phyloP scores from a whole-genome alignment of 2,113 vertebrate genomes.

The Platycercus adscitus region DNA sequence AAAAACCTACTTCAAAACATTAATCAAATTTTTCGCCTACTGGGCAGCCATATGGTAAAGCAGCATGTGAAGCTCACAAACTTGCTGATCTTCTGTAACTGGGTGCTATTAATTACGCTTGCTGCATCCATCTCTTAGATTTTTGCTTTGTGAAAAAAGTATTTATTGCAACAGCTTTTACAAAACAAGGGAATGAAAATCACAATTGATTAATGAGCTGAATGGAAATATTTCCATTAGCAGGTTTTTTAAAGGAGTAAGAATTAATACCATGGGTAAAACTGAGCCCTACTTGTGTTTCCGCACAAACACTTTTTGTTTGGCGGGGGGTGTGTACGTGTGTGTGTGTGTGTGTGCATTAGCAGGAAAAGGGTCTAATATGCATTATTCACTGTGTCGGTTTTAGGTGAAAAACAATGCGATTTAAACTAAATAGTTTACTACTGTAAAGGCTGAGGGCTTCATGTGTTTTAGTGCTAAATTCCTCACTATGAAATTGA shows the following conservation, averaged over 20 bases:
- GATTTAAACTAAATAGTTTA: constrained; percentile 46
- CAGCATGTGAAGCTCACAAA: constrained; percentile 99
- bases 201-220: constrained; percentile 97
- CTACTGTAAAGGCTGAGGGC: constrained; percentile 48
- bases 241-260: constrained; percentile 85
- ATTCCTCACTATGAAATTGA: constrained; percentile 45
- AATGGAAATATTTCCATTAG: constrained; percentile 90
- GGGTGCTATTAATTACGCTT: constrained; percentile 99
- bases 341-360: not conserved
- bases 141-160: constrained; percentile 89
- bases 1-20: constrained; percentile 95
- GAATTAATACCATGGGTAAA: constrained; percentile 75
- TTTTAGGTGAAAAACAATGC: constrained; percentile 57
- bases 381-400: constrained; percentile 43
- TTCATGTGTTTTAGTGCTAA: not conserved
- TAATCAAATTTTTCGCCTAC: constrained; percentile 99
- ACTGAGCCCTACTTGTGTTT: constrained; percentile 39
- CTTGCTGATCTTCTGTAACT: constrained; percentile 99
- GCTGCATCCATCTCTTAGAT: constrained; percentile 97
- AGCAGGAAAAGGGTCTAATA: not conserved
- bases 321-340: not conserved
- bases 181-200: constrained; percentile 93
- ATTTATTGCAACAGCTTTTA: constrained; percentile 94
- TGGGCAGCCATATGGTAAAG: constrained; percentile 99
- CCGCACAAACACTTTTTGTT: not conserved